These are phyloP conservation scores for Echinometra lucunter DNA, from an alignment of 53 echinoderm and acorn worm species.

Conservation along the genomic window DNA sequence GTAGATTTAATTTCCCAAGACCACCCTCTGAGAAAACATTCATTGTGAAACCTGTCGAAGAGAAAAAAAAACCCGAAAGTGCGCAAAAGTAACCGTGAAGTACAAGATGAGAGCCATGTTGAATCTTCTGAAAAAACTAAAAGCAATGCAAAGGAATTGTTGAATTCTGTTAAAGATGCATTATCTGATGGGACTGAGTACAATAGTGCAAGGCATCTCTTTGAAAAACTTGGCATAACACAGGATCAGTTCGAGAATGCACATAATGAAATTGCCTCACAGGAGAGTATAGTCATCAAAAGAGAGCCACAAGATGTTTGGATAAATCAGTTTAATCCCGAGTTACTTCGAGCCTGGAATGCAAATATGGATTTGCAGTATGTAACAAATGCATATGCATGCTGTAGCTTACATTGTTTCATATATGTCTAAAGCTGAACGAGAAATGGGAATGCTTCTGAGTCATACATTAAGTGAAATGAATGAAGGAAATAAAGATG, in stretches of 20 bases:
- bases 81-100: no score
- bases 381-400: constrained; percentile 72
- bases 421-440: constrained; percentile 81
- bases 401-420: constrained; percentile 80
- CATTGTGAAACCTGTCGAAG: background rate
- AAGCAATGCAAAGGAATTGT: constrained; percentile 12
- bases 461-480: constrained; percentile 75
- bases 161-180: constrained; percentile 18
- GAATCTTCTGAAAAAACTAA: background rate
- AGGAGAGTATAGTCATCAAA: constrained; percentile 67
- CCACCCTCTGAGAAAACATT: constrained; percentile 76
- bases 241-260: constrained; percentile 75
- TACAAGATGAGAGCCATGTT: background rate
- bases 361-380: constrained; percentile 82
- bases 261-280: constrained; percentile 30
- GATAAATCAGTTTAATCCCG: constrained; percentile 80
- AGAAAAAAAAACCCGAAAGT: background rate
- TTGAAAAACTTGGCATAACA: constrained; percentile 55
- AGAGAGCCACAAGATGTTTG: constrained; percentile 72
- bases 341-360: constrained; percentile 74
- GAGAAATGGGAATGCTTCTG: constrained; percentile 82
- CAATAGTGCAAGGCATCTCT: constrained; percentile 59
- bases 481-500: constrained; percentile 74
- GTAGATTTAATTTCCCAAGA: constrained; percentile 87
- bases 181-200: constrained; percentile 43